Conservation (phyloP, 1,140 invertebrate genomes). For the Hycleus phaleratus region DNA sequence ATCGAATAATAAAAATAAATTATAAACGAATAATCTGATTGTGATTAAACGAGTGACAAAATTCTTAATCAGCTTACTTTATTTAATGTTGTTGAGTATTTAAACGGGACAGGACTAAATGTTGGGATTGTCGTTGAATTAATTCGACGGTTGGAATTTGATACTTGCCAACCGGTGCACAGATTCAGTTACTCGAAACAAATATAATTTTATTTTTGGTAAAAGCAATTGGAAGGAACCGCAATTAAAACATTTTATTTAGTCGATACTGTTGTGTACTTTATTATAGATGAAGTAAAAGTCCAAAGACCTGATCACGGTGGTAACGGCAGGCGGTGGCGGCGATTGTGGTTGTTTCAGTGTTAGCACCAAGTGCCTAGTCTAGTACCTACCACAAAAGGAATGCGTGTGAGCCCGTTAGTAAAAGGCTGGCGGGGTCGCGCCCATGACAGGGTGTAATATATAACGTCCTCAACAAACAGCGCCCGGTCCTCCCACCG, state of each 20-base stretch:
- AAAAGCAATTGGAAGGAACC: not conserved
- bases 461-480: conserved; percentile 34
- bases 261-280: not conserved
- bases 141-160: conserved; percentile 13
- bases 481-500: conserved; percentile 29
- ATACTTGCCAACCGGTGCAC: conserved; percentile 1
- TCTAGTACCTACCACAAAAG: conserved; percentile 25
- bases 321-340: conserved; percentile 7
- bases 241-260: not conserved
- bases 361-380: conserved; percentile 9
- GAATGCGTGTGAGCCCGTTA: conserved; percentile 28
- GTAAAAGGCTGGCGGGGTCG: conserved; percentile 25
- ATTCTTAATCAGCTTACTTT: conserved; percentile 13
- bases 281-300: not conserved
- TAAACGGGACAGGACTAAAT: too few relatives aligned
- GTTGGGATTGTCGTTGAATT: conserved; percentile 12
- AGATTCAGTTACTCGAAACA: conserved; percentile 15
- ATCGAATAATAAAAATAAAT: not conserved
- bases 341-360: not conserved
- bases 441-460: conserved; percentile 33
- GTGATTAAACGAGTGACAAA: conserved; percentile 14
- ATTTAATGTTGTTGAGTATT: not conserved
- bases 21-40: not conserved
- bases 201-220: not conserved
- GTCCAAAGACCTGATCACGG: conserved; percentile 2